Base-by-base conservation (phyloP, 2,888 invertebrate species). In the Pediacus dermestoides region DNA sequence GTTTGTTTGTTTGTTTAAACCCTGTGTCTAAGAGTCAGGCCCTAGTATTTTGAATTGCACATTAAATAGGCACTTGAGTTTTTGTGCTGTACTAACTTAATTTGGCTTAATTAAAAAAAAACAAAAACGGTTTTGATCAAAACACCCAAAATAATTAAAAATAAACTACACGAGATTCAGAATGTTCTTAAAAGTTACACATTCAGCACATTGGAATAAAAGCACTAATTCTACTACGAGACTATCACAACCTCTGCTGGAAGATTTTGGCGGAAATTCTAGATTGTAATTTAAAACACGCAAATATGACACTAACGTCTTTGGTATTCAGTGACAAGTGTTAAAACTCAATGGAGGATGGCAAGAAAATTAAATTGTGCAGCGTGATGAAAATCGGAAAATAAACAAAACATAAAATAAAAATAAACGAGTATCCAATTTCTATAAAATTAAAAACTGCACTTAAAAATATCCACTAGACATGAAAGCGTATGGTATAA, bases 231-330 rank as follows among this genome's bases (percentile, higher is more conserved):
- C 44, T 35, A 58, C 58, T 65, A 66, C 48, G 55, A 62, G 50
- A 60, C 63, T 68, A 70, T 70, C 70, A 70, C 70, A 70, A 69
- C 68, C 69, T 61, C 58, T 60, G 64, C 61, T 68, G 69, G 68
- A 70, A 69, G 68, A 68, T 63, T 67, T 68, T 67, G 67, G 67
- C 66, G 64, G 61, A 58, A 52, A 52, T 55, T 53, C 49, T 13
- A 9, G 14, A 13, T 8, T 28, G n/a, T 9, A 25, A 9, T 25
- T 9, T 28, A 33, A 42, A 31, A 46, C 52, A 47, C 34, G 39
- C 37, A 47, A 49, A 53, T 66, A 66, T 67, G 67, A 68, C 67
- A 68, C 68, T 60, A 50, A 55, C 57, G 62, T 69, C 68, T 69
- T 69, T 69, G 69, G 68, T 68, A 68, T 64, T 51, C 46, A 59